Conservation (phyloP, 2,113 vertebrate species). For the Hyperopisus bebe region DNA sequence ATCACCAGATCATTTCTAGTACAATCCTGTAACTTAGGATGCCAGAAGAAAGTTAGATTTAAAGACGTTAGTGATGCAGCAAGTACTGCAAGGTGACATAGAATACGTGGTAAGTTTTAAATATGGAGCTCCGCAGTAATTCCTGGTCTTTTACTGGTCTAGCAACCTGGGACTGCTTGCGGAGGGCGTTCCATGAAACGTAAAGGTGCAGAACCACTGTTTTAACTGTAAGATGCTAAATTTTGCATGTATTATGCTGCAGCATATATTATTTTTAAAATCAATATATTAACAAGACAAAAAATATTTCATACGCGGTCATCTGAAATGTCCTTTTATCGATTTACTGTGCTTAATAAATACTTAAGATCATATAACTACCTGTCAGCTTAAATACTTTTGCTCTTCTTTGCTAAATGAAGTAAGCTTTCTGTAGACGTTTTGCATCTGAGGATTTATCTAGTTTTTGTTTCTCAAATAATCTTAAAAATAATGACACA, state of each 20-base stretch:
- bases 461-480: not conserved
- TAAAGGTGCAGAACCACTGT: not conserved
- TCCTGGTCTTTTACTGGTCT: not conserved
- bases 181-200: not conserved
- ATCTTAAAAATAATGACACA: not conserved
- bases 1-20: conserved; percentile 36
- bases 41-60: conserved; percentile 26
- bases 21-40: conserved; percentile 36
- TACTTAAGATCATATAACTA: not conserved
- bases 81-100: conserved; percentile 1
- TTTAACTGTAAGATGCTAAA: not conserved
- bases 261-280: not conserved
- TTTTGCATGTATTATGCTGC: not conserved
- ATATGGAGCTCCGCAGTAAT: not conserved
- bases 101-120: not conserved
- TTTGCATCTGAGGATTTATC: not conserved
- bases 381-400: not conserved
- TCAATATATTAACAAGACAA: not conserved
- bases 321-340: not conserved
- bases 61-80: conserved; percentile 11
- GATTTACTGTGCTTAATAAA: not conserved
- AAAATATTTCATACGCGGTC: not conserved
- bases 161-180: not conserved
- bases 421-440: not conserved
- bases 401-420: not conserved